A percentile compares a stretch with the other conserved stretches of the same genome.
Conservation (phyloP, 2,888 invertebrate genomes). For the Drosophila austrosaltans region DNA sequence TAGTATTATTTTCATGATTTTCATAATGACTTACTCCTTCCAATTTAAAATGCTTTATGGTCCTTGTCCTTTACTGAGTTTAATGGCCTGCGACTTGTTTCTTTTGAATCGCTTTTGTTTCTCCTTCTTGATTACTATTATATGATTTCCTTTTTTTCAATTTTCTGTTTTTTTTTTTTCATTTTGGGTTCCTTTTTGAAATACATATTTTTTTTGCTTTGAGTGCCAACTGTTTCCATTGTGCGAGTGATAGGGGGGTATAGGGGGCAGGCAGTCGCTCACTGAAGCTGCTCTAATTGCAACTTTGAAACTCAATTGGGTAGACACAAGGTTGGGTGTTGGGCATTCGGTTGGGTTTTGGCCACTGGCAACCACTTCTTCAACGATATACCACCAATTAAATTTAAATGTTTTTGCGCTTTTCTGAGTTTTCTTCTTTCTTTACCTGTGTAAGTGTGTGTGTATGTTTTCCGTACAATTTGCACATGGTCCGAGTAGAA, state of each 20-base stretch:
- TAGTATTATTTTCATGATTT: background rate
- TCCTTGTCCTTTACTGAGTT: slow-evolving; percentile 39
- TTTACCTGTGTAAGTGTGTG: slow-evolving; percentile 17
- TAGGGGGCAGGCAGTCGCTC: slow-evolving; percentile 49
- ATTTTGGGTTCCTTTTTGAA: slow-evolving; percentile 3
- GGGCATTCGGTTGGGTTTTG: slow-evolving; percentile 13
- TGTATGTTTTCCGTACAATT: slow-evolving; percentile 50
- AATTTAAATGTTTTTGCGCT: slow-evolving; percentile 71
- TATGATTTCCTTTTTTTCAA: background rate
- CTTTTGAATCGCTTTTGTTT: slow-evolving; percentile 68
- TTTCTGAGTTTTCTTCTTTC: slow-evolving; percentile 41
- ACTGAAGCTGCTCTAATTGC: slow-evolving; percentile 74
- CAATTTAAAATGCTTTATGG: background rate
- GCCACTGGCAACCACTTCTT: slow-evolving; percentile 34
- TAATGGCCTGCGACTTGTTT: slow-evolving; percentile 73
- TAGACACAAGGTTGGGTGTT: slow-evolving; percentile 44
- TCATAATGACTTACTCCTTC: background rate
- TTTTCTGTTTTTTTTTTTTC: background rate
- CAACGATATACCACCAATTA: slow-evolving; percentile 59
- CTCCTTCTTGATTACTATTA: slow-evolving; percentile 15
- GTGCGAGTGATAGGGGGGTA: slow-evolving; percentile 33
- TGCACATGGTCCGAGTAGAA: slow-evolving; percentile 54
- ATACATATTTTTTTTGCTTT: slow-evolving; percentile 8
- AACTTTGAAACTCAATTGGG: slow-evolving; percentile 76
- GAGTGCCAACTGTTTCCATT: slow-evolving; percentile 70